Evolutionary conservation across 1,140 invertebrate species (phyloP), one percentile per base, ranked within the genome.

Genomic region (Musca domestica): DNA sequence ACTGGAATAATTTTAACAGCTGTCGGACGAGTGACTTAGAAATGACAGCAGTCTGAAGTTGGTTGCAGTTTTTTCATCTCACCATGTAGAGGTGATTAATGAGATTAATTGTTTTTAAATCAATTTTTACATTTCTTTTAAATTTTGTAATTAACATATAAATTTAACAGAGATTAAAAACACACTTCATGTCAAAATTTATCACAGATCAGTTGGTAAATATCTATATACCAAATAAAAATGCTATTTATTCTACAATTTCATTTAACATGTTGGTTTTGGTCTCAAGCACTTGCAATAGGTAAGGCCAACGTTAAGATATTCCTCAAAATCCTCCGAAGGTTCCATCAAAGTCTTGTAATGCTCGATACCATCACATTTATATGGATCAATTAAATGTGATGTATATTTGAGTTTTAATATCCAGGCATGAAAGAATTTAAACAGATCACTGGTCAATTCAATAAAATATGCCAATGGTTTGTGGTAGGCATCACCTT

Each of bases 311-410:
- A 67, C 61, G 15, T 72, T 20, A 6, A 78, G 56, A 54, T 78
- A 78, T 48, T 80, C 76, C 3, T 74, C 71, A 34, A 80, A 78
- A 7, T 80, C 77, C 68, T 80, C 74, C 25, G 69, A 72, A 6
- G 69, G 69, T 0, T 41, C 56, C 34, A 77, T 12, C 3, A 75
- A 23, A 14, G 61, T 64, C 52, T 72, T 73, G 54, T 78, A 78
- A 30, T 27, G 2, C 10, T 72, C 71, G 51, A 80, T 17, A 3
- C 69, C 46, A 1, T 23, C 4, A 6, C 72, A 10, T n/a, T 80
- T 73, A 3, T 61, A 3, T 1, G 77, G 74, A 65, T 80, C 77
- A 58, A 80, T 14, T n/a, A 70, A 74, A 1, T 67, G 69, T 0
- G 71, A 27, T 0, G 25, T 56, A 23, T 71, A 76, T 10, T 76